Evolutionary conservation across 2,888 invertebrate genomes (phyloP), one percentile per base, ranked within the genome.

Genomic region (Psylliodes chrysocephalus): DNA sequence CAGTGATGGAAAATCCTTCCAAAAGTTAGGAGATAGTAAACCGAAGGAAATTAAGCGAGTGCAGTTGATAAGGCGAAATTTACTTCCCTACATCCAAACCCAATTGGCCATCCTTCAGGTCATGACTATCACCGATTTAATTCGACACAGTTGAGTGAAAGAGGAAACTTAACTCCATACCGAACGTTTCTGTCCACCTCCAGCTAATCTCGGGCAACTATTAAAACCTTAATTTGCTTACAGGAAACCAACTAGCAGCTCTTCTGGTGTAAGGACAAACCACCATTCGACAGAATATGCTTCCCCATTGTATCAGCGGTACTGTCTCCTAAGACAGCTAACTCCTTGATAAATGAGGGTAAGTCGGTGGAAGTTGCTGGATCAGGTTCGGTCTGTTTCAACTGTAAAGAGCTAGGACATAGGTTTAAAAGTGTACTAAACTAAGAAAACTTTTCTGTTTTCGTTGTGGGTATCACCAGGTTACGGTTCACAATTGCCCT

Each of bases 211-310:
- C 15, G 19, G 55, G 14, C 15, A 40, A 0, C 30, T 55, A 25
- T 28, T 44, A 30, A 42, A 55, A n/a, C 55, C 55, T 12, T 42
- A 42, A 7, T 22, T 55, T 8, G 42, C 55, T 25, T 55, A 55
- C 28, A 19, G 17, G 5, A 28, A 14, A 55, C 42, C 44, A 14
- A 14, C 8, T 14, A 42, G 15, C 12, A 1, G 7, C 40, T 17
- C 1, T 40, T 15, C 3, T 15, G n/a, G 14, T 35, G n/a, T 14
- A 1, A 35, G 10, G 15, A 14, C 7, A 4, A 5, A 14, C 12
- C 38, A 12, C n/a, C n/a, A n/a, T n/a, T 1, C 15, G 17, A 8
- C 17, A 1, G 8, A 42, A 17, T 42, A 14, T 17, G 8, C 18
- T 5, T 25, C 14, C 2, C 18, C 8, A 15, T 17, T 4, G 42